Evolutionary conservation across 1,140 invertebrate genomes (phyloP).

Genomic region (Pseudobourletiella spinata): DNA sequence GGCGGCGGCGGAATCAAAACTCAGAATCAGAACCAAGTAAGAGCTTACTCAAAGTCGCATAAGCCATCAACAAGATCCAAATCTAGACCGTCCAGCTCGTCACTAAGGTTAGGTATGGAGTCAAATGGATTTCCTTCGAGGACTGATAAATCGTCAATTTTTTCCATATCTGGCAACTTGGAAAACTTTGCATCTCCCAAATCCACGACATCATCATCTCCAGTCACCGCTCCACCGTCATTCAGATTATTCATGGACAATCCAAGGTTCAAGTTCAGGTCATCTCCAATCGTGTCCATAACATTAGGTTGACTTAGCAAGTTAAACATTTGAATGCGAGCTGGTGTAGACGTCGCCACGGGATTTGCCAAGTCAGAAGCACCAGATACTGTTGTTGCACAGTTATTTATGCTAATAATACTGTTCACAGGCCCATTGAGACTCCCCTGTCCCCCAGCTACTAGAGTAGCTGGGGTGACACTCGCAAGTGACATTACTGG

Average conservation of each 20-base stretch:
- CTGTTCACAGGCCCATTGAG: background rate
- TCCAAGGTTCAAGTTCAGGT: slow-evolving; percentile 16
- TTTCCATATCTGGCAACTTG: slow-evolving; percentile 17
- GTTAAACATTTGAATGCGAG: slow-evolving; percentile 4
- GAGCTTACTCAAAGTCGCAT: slow-evolving; percentile 33
- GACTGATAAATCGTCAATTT: slow-evolving; percentile 30
- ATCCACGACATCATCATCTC: slow-evolving; percentile 9
- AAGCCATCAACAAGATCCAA: slow-evolving; percentile 32
- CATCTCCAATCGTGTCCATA: slow-evolving; percentile 12
- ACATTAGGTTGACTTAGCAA: slow-evolving; percentile 11
- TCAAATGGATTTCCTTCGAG: slow-evolving; percentile 35
- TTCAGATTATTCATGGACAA: slow-evolving; percentile 18
- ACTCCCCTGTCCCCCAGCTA: background rate
- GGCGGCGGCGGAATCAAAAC: too few species aligned
- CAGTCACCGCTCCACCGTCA: slow-evolving; percentile 1
- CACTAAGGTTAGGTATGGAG: slow-evolving; percentile 35
- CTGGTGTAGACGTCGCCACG: too few species aligned
- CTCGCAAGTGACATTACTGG: background rate
- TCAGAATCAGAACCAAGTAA: too few species aligned
- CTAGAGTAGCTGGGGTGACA: too few species aligned
- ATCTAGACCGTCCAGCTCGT: slow-evolving; percentile 31
- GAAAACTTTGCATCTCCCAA: slow-evolving; percentile 3
- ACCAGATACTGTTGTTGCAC: too few species aligned
- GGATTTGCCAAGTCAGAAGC: too few species aligned
- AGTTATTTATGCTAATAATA: background rate